These are phyloP conservation scores for Pristiophorus japonicus DNA, from an alignment of 2,113 vertebrate species.

Conservation along the genomic window DNA sequence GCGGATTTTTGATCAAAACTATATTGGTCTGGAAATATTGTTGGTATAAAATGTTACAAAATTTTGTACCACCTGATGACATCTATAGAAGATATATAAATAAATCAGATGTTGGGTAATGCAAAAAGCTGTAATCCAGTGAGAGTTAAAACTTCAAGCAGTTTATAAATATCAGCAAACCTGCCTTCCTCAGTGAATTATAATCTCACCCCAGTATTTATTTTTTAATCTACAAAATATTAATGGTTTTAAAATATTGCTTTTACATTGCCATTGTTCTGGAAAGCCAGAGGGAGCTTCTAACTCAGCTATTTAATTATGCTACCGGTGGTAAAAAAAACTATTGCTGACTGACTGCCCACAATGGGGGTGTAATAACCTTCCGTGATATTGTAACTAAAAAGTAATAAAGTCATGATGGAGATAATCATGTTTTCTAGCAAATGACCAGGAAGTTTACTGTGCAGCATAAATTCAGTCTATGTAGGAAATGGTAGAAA, in stretches of 20 bases:
- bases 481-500: neutral
- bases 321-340: neutral
- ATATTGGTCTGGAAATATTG: neutral
- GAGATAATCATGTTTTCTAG: neutral
- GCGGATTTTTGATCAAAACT: neutral
- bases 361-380: neutral
- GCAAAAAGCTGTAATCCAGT: neutral
- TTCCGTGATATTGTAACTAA: neutral
- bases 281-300: neutral
- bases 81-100: neutral
- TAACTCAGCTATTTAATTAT: neutral
- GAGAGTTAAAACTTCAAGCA: neutral
- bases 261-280: neutral
- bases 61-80: neutral
- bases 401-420: neutral
- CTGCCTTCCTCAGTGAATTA: neutral
- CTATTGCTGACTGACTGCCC: neutral
- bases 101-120: neutral
- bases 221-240: neutral
- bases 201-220: neutral
- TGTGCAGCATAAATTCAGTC: neutral
- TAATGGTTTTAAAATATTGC: constrained; percentile 7
- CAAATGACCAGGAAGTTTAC: neutral
- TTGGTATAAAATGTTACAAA: neutral
- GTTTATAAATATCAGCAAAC: neutral